These are phyloP conservation scores for Melanotaenia nigrans DNA, from an alignment of 2,797 vertebrate genomes.

Conservation along the genomic window DNA sequence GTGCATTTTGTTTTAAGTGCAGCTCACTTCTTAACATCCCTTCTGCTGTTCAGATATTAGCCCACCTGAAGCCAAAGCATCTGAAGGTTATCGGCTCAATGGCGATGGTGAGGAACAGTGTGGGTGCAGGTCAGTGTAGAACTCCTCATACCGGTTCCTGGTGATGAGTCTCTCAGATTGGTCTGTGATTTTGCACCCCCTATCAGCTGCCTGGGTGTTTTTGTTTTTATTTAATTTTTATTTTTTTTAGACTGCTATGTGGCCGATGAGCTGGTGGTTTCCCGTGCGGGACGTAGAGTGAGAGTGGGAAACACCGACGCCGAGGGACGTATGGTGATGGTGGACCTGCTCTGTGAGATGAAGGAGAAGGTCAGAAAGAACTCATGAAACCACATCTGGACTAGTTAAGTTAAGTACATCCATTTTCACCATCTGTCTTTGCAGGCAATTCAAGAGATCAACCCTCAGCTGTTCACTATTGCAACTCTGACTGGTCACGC, in stretches of 20 bases:
- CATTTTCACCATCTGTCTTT: conserved; percentile 22
- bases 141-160: neutral
- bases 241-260: conserved; percentile 83
- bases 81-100: conserved; percentile 85
- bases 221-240: neutral
- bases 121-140: conserved; percentile 81
- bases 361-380: conserved; percentile 81
- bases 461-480: conserved; percentile 84
- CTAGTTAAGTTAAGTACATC: neutral
- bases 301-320: conserved; percentile 88
- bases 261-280: conserved; percentile 84
- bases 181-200: neutral
- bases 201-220: conserved; percentile 16
- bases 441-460: conserved; percentile 76
- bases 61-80: conserved; percentile 81
- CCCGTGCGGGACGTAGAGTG: conserved; percentile 82
- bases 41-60: conserved; percentile 73
- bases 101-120: conserved; percentile 90
- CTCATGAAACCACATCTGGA: neutral
- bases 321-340: conserved; percentile 89
- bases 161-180: neutral
- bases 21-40: neutral
- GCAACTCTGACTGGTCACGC: conserved; percentile 88
- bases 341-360: conserved; percentile 88
- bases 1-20: neutral